A percentile compares a stretch with the other conserved stretches of the same genome.
These are phyloP conservation scores for Trachelus stipa DNA, from an alignment of 2,888 invertebrate species.

Conservation along the genomic window DNA sequence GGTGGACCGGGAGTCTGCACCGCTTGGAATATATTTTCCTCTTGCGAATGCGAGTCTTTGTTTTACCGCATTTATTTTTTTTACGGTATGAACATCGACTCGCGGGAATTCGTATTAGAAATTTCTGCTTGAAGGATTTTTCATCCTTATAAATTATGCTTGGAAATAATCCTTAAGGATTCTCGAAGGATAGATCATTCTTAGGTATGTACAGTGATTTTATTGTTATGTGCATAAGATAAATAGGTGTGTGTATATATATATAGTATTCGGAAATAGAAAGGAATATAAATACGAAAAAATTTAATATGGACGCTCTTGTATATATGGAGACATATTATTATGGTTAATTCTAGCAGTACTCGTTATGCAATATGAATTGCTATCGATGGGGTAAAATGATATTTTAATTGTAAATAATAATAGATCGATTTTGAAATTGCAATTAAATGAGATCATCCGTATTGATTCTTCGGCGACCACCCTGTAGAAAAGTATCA, in stretches of 20 bases:
- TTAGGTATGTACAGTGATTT: not conserved
- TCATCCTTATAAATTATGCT: not conserved
- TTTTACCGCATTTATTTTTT: not conserved
- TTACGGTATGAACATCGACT: not conserved
- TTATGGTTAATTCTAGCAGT: not conserved
- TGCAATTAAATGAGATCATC: constrained; percentile 48
- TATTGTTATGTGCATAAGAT: not conserved
- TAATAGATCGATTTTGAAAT: constrained; percentile 13
- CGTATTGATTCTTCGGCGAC: constrained; percentile 32
- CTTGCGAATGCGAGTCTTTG: not conserved
- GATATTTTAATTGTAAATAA: not conserved
- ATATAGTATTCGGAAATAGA: not conserved
- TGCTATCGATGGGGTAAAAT: not conserved
- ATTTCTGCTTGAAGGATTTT: not conserved
- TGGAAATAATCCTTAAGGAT: not conserved
- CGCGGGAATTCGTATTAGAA: not conserved
- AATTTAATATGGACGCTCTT: not conserved
- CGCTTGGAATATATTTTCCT: not conserved
- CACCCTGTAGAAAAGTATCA: constrained; percentile 30
- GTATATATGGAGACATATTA: not conserved
- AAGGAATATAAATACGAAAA: not conserved
- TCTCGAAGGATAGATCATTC: not conserved
- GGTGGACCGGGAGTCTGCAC: constrained; percentile 37
- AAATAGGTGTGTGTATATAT: not conserved
- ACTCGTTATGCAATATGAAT: not conserved